phyloP scores from a whole-genome alignment of 2,888 invertebrate species.

The Acleris emargana region DNA sequence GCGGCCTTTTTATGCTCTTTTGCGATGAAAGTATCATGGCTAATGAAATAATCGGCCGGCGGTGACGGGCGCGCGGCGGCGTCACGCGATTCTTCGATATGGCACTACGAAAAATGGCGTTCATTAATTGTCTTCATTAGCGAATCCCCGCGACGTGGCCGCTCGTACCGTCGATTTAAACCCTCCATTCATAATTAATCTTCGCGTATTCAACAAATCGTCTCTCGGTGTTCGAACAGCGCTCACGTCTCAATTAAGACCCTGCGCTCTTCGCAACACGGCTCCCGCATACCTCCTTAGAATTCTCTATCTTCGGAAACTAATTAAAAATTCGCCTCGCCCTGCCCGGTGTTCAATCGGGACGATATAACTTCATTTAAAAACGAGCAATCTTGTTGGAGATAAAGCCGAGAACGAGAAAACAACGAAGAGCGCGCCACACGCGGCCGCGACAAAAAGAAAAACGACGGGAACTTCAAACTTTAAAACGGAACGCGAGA shows the following conservation, averaged over 20 bases:
- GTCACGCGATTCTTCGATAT: slow-evolving; percentile 65
- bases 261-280: slow-evolving; percentile 71
- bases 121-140: slow-evolving; percentile 71
- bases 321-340: slow-evolving; percentile 83
- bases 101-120: slow-evolving; percentile 62
- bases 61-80: slow-evolving; percentile 49
- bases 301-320: slow-evolving; percentile 83
- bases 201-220: slow-evolving; percentile 70
- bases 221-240: slow-evolving; percentile 58
- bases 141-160: slow-evolving; percentile 55
- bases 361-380: slow-evolving; percentile 83
- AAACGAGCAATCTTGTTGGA: slow-evolving; percentile 82
- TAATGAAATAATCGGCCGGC: slow-evolving; percentile 53
- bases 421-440: slow-evolving; percentile 81
- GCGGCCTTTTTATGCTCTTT: slow-evolving; percentile 25
- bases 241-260: slow-evolving; percentile 78
- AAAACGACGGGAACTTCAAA: slow-evolving; percentile 70
- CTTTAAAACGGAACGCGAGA: slow-evolving; percentile 81
- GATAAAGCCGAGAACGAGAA: slow-evolving; percentile 82
- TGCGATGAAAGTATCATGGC: slow-evolving; percentile 37
- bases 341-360: slow-evolving; percentile 78
- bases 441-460: slow-evolving; percentile 75
- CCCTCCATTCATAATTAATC: slow-evolving; percentile 75
- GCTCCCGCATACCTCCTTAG: slow-evolving; percentile 77
- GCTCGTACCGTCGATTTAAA: slow-evolving; percentile 57